Percentiles rank a stretch among this genome's conserved stretches.
Evolutionary conservation across 2,113 vertebrate species (phyloP).

Genomic region (Hystrix brachyura): DNA sequence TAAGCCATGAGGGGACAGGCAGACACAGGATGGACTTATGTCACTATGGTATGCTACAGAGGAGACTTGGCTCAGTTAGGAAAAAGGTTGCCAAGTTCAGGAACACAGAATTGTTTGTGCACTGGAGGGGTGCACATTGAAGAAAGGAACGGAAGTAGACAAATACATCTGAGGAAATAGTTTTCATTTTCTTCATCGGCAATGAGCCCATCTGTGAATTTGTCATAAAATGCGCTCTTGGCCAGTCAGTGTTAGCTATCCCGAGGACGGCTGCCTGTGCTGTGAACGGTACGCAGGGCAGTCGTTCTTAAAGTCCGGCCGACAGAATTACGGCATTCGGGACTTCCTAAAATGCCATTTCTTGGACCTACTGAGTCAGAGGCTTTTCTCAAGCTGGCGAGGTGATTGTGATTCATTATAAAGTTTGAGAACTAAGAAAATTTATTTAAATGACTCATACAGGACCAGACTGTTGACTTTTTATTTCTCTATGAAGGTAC

Average conservation of each 20-base stretch:
- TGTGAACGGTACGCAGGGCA: neutral
- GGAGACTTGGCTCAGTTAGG: neutral
- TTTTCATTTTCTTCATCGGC: conserved; percentile 7
- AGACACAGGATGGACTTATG: neutral
- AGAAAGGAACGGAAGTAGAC: neutral
- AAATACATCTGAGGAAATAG: neutral
- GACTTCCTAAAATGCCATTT: neutral
- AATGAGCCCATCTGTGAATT: neutral
- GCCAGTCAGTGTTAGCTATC: neutral
- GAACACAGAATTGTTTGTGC: neutral
- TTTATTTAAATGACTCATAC: neutral
- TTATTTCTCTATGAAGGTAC: neutral
- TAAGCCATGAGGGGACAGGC: neutral
- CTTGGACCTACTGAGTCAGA: neutral
- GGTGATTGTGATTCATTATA: neutral
- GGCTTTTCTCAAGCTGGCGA: neutral
- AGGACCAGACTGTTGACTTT: neutral
- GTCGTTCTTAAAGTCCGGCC: neutral
- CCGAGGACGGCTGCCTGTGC: neutral
- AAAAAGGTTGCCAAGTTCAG: neutral
- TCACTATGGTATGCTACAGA: neutral
- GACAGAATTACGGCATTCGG: neutral
- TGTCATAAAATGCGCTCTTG: neutral
- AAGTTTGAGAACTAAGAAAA: neutral
- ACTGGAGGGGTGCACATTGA: neutral